phyloP scores from a whole-genome alignment of 2,113 vertebrate genomes.

The Gymnogyps californianus region DNA sequence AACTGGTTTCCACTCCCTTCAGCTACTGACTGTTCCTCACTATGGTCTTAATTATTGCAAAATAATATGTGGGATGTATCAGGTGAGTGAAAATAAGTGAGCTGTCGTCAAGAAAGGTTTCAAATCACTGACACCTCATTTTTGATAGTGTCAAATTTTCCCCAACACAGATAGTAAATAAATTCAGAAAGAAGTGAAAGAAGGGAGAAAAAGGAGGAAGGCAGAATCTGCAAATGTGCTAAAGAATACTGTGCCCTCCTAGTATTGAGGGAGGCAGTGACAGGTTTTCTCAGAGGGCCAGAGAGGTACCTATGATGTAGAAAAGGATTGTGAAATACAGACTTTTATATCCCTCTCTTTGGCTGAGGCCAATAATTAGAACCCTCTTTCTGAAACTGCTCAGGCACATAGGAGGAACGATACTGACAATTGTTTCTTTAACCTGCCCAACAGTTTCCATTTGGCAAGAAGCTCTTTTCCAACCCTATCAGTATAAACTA shows the following conservation, averaged over 20 bases:
- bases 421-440: not conserved
- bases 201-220: not conserved
- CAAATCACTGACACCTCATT: not conserved
- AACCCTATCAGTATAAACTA: not conserved
- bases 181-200: not conserved
- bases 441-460: not conserved
- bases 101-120: not conserved
- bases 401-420: not conserved
- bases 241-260: not conserved
- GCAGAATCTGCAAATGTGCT: not conserved
- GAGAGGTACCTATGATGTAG: not conserved
- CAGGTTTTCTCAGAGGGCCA: not conserved
- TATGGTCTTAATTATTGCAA: not conserved
- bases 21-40: not conserved
- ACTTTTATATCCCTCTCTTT: not conserved
- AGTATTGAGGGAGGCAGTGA: fast-evolving
- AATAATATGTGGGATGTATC: not conserved
- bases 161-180: not conserved
- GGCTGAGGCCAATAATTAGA: not conserved
- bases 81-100: not conserved
- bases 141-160: not conserved
- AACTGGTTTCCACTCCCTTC: not conserved
- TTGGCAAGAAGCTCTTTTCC: not conserved
- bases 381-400: not conserved
- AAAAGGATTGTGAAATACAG: not conserved